Base-by-base conservation (phyloP, 30 jellyfish, hydroid and myxozoan species). In the Turritopsis rubra region DNA sequence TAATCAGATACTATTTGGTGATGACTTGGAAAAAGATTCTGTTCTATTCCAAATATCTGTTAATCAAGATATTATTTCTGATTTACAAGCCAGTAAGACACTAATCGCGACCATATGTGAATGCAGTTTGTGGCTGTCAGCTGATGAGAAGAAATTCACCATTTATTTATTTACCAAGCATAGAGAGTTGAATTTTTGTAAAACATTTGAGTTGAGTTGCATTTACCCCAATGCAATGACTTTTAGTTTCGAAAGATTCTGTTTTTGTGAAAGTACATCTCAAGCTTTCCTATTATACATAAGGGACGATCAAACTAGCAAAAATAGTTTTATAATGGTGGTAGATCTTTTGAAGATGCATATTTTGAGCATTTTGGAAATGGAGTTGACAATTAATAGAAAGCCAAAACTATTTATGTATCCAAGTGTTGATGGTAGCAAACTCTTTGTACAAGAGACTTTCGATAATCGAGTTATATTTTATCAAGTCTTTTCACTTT, bases 381-480 rank as follows among this genome's bases (percentile, higher is more conserved):
- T 80, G 83, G 82, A 80, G 65, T 80, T 80, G 65, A 80, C 87
- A 1, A 19, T 80, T 8, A 80, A 80, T 53, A 21, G 87, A 80
- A 80, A 65, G 26, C 87, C 87, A 17, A 27, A 29, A 21, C 21
- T 80, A 17, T 23, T 29, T 28, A 80, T 80, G 52, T 65, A 53
- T 26, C 82, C 79, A 9, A 31, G 82, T 23, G 21, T 22, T 28
- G 81, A 53, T 52, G 87, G 87, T 13, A 53, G 81, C 26, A 80
- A 80, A 65, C 65, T 80, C 16, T 80, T 80, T 80, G 87, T 80
- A 22, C 87, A 80, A 80, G 87, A 80, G 53, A 80, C 87, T 5
- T 80, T 80, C 65, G 87, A 80, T 17, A 65, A 80, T 29, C 54
- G 65, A 70, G 78, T 80, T 53, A 80, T 80, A 23, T 80, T 80